phyloP scores from a whole-genome alignment of 2,888 invertebrate species.

The Platynereis dumerilii region DNA sequence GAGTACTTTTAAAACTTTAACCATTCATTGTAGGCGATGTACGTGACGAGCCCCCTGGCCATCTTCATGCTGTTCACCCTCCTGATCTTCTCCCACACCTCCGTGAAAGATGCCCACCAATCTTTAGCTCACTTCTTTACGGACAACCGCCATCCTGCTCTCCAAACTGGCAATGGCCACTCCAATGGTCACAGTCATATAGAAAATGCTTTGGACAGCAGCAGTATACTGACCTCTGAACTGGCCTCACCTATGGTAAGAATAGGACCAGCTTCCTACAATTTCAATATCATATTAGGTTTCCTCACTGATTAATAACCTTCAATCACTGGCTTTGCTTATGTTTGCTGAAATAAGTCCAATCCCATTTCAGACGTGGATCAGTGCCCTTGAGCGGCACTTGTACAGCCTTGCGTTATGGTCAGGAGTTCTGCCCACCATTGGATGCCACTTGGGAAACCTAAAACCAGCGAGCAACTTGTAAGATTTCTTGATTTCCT shows the following conservation, averaged over 20 bases:
- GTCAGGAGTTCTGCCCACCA: slow-evolving; percentile 52
- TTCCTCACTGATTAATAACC: too few species aligned
- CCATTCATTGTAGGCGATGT: slow-evolving; percentile 46
- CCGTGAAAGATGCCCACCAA: slow-evolving; percentile 40
- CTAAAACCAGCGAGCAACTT: slow-evolving; percentile 49
- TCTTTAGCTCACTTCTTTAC: slow-evolving; percentile 27
- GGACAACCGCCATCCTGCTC: slow-evolving; percentile 9
- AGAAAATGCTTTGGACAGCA: slow-evolving; percentile 5
- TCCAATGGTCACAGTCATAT: slow-evolving; percentile 9
- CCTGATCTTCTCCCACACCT: slow-evolving; percentile 46
- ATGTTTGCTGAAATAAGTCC: too few species aligned
- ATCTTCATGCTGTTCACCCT: slow-evolving; percentile 41
- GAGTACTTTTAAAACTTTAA: too few species aligned
- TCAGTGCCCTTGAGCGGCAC: slow-evolving; percentile 51
- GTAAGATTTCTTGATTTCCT: slow-evolving; percentile 47
- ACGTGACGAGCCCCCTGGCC: slow-evolving; percentile 43
- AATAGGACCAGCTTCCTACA: too few species aligned
- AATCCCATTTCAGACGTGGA: slow-evolving; percentile 54
- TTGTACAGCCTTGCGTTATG: slow-evolving; percentile 52
- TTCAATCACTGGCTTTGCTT: too few species aligned
- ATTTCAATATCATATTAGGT: too few species aligned
- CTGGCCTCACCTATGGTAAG: slow-evolving; percentile 26
- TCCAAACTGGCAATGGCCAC: slow-evolving; percentile 1
- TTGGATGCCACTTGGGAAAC: slow-evolving; percentile 50
- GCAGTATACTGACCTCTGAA: slow-evolving; percentile 19